A percentile compares a stretch with the other conserved stretches of the same genome.
phyloP scores from a whole-genome alignment of 2,888 invertebrate species.

The Gastracanthus pulcherrimus region DNA sequence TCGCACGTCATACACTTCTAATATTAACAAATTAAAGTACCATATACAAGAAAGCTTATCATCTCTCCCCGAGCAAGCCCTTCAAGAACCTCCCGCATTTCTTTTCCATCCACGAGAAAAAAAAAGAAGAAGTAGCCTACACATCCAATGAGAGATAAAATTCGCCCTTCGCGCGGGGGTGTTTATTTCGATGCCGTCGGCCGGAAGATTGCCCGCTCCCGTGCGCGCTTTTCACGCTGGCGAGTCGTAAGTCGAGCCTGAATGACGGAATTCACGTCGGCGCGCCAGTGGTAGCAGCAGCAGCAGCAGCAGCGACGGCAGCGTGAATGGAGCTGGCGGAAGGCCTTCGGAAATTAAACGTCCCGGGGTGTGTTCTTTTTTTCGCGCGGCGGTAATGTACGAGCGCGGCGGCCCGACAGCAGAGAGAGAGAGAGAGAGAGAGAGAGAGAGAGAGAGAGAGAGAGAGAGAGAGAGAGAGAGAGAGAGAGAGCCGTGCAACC shows the following conservation, averaged over 20 bases:
- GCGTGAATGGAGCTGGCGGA: slow-evolving; percentile 76
- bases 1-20: too few relatives aligned
- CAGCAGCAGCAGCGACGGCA: slow-evolving; percentile 57
- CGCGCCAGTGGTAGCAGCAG: slow-evolving; percentile 58
- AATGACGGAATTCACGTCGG: slow-evolving; percentile 73
- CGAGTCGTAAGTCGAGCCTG: slow-evolving; percentile 70
- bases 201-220: slow-evolving; percentile 68
- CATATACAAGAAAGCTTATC: too few relatives aligned
- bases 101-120: too few relatives aligned
- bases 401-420: slow-evolving; percentile 63
- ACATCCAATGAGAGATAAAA: slow-evolving; percentile 21
- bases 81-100: too few relatives aligned
- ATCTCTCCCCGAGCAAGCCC: too few relatives aligned
- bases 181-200: slow-evolving; percentile 65
- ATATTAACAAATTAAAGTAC: too few relatives aligned
- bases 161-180: not conserved
- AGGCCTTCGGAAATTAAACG: slow-evolving; percentile 78
- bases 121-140: not conserved
- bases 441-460: too few relatives aligned
- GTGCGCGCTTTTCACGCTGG: slow-evolving; percentile 67
- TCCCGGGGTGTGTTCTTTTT: slow-evolving; percentile 70
- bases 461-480: slow-evolving; percentile 40
- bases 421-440: too few relatives aligned
- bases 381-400: slow-evolving; percentile 74
- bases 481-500: too few relatives aligned